Conservation (phyloP, 2,888 invertebrate species). For the Melinopterus prodromus region DNA sequence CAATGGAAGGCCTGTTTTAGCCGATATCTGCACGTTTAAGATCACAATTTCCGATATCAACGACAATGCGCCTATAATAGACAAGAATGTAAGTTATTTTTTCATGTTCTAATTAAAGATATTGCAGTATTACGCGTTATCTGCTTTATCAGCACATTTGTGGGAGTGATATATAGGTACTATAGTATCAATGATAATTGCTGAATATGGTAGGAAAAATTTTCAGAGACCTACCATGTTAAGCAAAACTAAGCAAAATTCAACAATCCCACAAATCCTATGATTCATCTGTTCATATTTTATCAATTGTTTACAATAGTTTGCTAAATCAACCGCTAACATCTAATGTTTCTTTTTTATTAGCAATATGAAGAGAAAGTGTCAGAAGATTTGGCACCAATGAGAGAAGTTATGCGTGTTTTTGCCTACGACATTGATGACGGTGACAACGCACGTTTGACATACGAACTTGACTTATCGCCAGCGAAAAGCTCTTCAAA, state of each 20-base stretch:
- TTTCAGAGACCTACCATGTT: neutral
- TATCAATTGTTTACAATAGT: too few relatives aligned
- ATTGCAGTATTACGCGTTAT: too few relatives aligned
- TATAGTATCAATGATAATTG: neutral
- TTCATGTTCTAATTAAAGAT: slow-evolving; percentile 19
- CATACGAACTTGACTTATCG: slow-evolving; percentile 69
- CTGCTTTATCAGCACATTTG: too few relatives aligned
- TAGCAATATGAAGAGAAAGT: slow-evolving; percentile 78
- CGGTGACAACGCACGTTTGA: slow-evolving; percentile 87
- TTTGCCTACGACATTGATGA: slow-evolving; percentile 94
- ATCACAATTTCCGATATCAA: slow-evolving; percentile 92
- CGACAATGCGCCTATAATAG: slow-evolving; percentile 86
- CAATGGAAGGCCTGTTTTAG: slow-evolving; percentile 88
- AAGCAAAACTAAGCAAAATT: too few relatives aligned
- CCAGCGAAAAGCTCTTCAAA: slow-evolving; percentile 61
- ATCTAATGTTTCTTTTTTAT: slow-evolving; percentile 34
- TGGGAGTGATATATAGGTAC: too few relatives aligned
- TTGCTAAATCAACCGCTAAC: too few relatives aligned
- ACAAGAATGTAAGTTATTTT: slow-evolving; percentile 74
- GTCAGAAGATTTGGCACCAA: slow-evolving; percentile 79
- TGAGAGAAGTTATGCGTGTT: slow-evolving; percentile 84
- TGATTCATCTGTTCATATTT: too few relatives aligned
- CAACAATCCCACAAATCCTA: neutral
- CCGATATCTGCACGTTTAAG: slow-evolving; percentile 93
- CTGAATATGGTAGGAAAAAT: neutral